These are phyloP conservation scores for Phylloscopus collybita DNA, from an alignment of 2,797 vertebrate species.

Conservation along the genomic window DNA sequence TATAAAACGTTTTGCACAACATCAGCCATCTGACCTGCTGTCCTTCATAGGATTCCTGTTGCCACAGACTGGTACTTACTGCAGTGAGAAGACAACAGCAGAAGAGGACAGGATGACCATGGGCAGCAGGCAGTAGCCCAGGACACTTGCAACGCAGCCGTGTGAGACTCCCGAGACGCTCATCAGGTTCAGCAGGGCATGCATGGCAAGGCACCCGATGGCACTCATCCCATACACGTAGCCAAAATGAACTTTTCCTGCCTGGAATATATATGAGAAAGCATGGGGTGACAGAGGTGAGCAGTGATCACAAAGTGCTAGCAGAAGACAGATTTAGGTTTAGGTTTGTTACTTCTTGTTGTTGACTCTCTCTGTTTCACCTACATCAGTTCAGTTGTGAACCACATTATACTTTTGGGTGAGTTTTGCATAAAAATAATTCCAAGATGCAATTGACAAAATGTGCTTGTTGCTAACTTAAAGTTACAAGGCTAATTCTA, in stretches of 20 bases:
- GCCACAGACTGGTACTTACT: conserved; percentile 75
- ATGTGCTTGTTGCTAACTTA: neutral
- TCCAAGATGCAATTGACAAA: neutral
- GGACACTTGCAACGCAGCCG: conserved; percentile 86
- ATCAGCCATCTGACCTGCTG: neutral
- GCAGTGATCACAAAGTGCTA: neutral
- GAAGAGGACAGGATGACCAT: conserved; percentile 83
- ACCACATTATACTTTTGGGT: neutral
- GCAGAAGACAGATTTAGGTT: neutral
- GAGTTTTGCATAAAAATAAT: neutral
- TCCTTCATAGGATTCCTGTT: neutral
- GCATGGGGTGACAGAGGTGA: neutral
- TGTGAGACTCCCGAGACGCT: conserved; percentile 77
- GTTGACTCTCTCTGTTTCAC: neutral
- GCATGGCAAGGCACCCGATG: conserved; percentile 80
- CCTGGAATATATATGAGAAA: conserved; percentile 69
- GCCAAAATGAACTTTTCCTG: conserved; percentile 86
- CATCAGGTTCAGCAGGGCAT: conserved; percentile 83
- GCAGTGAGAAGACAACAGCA: conserved; percentile 80
- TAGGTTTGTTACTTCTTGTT: neutral
- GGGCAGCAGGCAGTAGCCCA: conserved; percentile 86
- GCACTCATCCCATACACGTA: conserved; percentile 84
- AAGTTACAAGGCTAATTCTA: neutral
- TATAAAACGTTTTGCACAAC: neutral
- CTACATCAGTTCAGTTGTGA: neutral